Evolutionary conservation across 1,140 invertebrate species (phyloP).

Genomic region (Dreissena rostriformis): DNA sequence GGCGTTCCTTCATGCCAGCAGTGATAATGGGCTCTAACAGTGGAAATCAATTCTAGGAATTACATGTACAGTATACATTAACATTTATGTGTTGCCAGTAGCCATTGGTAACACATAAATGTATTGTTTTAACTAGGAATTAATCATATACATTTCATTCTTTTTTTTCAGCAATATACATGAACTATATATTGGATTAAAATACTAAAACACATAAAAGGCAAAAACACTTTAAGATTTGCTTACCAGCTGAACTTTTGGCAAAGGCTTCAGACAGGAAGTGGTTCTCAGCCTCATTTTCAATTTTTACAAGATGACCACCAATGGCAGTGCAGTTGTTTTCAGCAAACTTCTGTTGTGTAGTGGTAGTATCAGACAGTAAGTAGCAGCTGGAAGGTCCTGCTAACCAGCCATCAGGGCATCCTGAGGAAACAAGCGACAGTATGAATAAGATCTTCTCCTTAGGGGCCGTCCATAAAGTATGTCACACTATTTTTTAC

Average conservation of each 20-base stretch:
- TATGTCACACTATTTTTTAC: neutral
- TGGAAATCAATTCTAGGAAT: too few species aligned
- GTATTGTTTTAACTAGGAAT: too few species aligned
- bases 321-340: conserved; percentile 64
- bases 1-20: conserved; percentile 22
- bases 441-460: neutral
- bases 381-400: conserved; percentile 65
- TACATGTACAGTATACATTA: too few species aligned
- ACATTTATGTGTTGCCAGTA: too few species aligned
- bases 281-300: conserved; percentile 84
- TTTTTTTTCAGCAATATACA: too few species aligned
- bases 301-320: conserved; percentile 83
- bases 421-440: conserved; percentile 31
- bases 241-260: conserved; percentile 8
- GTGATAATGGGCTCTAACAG: conserved; percentile 40
- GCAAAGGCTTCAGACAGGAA: conserved; percentile 84
- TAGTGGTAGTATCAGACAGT: conserved; percentile 34
- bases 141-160: too few species aligned
- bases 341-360: conserved; percentile 45
- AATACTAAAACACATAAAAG: neutral
- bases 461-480: too few species aligned
- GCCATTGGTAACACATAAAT: too few species aligned
- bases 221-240: neutral
- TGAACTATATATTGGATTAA: too few species aligned
- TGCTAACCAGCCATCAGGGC: conserved; percentile 63